Conservation (phyloP, 2,113 vertebrate species). For the Notechis scutatus region DNA sequence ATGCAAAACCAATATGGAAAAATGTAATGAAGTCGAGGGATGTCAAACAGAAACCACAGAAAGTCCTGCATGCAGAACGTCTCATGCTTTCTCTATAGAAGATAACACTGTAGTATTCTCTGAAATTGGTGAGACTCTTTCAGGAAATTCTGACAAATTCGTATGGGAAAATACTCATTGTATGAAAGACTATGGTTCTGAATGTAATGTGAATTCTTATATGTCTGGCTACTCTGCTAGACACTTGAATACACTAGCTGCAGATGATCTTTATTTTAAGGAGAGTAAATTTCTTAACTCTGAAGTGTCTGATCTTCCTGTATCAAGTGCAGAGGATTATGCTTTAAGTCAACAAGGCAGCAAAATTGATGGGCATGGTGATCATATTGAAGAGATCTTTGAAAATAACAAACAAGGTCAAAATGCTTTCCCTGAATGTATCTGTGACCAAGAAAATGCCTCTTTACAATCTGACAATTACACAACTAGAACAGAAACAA, state of each 20-base stretch:
- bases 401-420: slow-evolving; percentile 17
- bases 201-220: background rate
- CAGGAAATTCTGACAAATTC: slow-evolving; percentile 12
- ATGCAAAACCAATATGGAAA: background rate
- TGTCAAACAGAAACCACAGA: background rate
- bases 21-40: background rate
- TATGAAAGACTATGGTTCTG: slow-evolving; percentile 9
- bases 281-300: slow-evolving; percentile 44
- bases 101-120: background rate
- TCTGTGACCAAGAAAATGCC: slow-evolving; percentile 13
- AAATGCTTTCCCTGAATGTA: background rate
- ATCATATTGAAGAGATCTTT: slow-evolving; percentile 9
- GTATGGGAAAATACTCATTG: slow-evolving; percentile 18
- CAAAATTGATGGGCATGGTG: slow-evolving; percentile 21
- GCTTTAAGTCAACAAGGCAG: slow-evolving; percentile 28
- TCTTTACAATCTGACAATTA: background rate
- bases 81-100: background rate
- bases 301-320: slow-evolving; percentile 2
- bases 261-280: background rate
- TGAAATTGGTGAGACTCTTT: background rate
- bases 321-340: slow-evolving; percentile 16
- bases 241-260: slow-evolving; percentile 2
- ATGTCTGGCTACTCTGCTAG: slow-evolving; percentile 4
- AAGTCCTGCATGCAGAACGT: background rate
- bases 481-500: background rate